Evolutionary conservation across 2,888 invertebrate genomes (phyloP).

Genomic region (Pantelozetes paolii): DNA sequence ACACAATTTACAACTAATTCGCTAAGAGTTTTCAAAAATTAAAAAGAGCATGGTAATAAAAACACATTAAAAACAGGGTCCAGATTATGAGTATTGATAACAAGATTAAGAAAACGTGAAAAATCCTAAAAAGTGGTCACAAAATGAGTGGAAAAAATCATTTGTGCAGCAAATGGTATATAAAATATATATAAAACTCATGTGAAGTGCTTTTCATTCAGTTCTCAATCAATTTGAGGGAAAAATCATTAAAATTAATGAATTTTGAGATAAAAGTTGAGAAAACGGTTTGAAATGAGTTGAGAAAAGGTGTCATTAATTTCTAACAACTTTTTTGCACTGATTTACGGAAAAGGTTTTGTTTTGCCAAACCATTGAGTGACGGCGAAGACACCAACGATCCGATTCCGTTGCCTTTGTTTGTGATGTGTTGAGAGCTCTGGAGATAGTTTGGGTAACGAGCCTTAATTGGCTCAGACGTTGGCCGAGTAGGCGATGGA

Average conservation of each 20-base stretch:
- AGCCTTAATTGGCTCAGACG: conserved; percentile 38
- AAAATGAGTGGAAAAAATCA: background rate
- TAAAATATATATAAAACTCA: background rate
- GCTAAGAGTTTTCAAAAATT: background rate
- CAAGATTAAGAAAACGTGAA: background rate
- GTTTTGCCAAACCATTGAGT: conserved; percentile 14
- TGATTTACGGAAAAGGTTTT: conserved; percentile 16
- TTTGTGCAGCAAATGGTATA: background rate
- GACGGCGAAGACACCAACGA: background rate
- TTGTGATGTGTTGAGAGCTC: conserved; percentile 44
- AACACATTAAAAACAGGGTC: background rate
- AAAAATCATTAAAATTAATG: conserved; percentile 4
- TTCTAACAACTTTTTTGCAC: conserved; percentile 36
- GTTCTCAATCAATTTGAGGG: background rate
- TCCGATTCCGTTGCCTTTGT: conserved; percentile 11
- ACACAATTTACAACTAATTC: background rate
- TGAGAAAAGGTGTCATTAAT: background rate
- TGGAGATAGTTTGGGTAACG: conserved; percentile 43
- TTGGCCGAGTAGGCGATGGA: conserved; percentile 25
- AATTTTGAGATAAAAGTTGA: background rate
- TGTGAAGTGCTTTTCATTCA: background rate
- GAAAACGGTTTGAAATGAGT: background rate
- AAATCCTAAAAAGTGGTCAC: background rate
- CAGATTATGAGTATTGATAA: conserved; percentile 11
- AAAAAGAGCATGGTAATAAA: background rate